Conservation (phyloP, 2,113 vertebrate species). For the Ondatra zibethicus region DNA sequence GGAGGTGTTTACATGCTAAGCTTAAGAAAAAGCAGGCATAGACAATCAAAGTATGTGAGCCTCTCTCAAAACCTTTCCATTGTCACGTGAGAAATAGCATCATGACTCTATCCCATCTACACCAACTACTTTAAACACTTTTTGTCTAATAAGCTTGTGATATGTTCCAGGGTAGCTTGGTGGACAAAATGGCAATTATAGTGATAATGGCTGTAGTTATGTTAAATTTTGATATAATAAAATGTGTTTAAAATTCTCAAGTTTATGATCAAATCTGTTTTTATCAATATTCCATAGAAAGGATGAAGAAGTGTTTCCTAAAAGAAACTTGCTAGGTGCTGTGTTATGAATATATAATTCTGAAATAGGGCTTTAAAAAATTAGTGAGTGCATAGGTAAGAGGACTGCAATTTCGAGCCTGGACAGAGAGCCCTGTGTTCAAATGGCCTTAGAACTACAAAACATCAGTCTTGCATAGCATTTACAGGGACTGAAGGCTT, state of each 20-base stretch:
- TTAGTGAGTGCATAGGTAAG: too few relatives aligned
- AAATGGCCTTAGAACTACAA: too few relatives aligned
- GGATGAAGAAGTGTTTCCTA: background rate
- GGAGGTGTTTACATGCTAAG: background rate
- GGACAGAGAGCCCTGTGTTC: too few relatives aligned
- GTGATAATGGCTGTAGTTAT: background rate
- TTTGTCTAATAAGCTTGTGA: background rate
- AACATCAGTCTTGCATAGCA: too few relatives aligned
- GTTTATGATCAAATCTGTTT: background rate
- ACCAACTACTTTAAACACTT: background rate
- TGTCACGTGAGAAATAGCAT: background rate
- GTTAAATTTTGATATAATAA: background rate
- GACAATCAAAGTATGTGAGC: background rate
- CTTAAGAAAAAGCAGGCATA: background rate
- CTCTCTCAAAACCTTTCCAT: background rate
- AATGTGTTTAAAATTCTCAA: background rate
- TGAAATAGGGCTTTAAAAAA: too few relatives aligned
- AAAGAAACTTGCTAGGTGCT: background rate
- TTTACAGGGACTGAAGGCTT: background rate
- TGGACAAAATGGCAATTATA: background rate
- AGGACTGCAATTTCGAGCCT: too few relatives aligned
- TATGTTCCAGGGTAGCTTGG: background rate
- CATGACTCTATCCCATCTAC: background rate
- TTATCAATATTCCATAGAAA: background rate
- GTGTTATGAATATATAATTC: too few relatives aligned